Conservation (phyloP, 2,797 vertebrate genomes). For the Enteromius mattozi region DNA sequence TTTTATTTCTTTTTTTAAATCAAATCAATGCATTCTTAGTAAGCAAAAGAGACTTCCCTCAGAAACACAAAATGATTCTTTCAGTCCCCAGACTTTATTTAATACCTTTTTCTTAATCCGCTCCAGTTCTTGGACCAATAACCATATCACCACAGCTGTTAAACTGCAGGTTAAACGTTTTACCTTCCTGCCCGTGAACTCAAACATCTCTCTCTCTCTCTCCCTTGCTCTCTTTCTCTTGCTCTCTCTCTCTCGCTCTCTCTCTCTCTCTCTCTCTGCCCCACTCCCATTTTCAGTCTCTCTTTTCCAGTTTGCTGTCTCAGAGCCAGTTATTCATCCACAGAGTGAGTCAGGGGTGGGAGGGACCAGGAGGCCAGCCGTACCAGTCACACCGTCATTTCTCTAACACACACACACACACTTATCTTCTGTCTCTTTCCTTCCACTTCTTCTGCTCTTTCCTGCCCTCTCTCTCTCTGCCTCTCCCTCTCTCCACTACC, state of each 20-base stretch:
- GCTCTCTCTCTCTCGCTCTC: conserved; percentile 28
- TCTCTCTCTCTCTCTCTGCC: conserved; percentile 28
- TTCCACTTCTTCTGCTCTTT: conserved; percentile 36
- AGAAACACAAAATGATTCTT: neutral
- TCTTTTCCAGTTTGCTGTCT: conserved; percentile 66
- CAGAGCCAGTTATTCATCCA: conserved; percentile 80
- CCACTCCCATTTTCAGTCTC: conserved; percentile 58
- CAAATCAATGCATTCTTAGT: too few relatives aligned
- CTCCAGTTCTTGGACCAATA: too few relatives aligned
- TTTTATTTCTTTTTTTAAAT: neutral
- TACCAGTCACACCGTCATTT: conserved; percentile 82
- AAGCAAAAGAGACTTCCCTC: neutral
- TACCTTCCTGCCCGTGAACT: neutral
- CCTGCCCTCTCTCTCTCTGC: conserved; percentile 40
- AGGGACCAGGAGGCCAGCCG: conserved; percentile 78
- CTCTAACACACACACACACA: conserved; percentile 62
- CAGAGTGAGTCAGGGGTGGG: conserved; percentile 80
- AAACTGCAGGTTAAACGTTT: neutral
- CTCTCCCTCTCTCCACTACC: conserved; percentile 39
- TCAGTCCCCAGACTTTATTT: neutral
- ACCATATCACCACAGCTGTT: neutral
- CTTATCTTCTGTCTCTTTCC: conserved; percentile 58
- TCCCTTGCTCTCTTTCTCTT: too few relatives aligned
- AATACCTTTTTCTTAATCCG: neutral
- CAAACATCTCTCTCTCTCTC: neutral